phyloP scores from a whole-genome alignment of 2,888 invertebrate genomes.

The Ceratothoa steindachneri region DNA sequence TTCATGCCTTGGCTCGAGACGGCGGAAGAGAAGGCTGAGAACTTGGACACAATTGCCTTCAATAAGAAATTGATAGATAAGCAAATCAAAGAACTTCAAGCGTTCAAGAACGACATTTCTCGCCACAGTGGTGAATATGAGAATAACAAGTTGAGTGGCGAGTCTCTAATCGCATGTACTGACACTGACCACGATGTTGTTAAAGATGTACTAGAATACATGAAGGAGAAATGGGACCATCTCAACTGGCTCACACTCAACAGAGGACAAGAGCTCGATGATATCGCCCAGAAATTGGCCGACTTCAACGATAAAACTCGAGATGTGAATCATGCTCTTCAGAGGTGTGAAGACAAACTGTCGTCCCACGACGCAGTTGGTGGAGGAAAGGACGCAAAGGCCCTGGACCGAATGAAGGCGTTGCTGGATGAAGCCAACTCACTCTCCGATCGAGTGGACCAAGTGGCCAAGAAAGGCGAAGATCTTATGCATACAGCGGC shows the following conservation, averaged over 20 bases:
- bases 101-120: constrained; percentile 87
- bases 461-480: constrained; percentile 66
- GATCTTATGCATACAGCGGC: constrained; percentile 73
- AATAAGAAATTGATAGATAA: constrained; percentile 81
- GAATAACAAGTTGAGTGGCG: constrained; percentile 77
- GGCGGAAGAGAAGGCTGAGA: constrained; percentile 76
- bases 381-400: constrained; percentile 71
- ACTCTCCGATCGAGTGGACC: constrained; percentile 68
- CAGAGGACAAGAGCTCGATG: constrained; percentile 74
- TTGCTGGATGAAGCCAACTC: constrained; percentile 71
- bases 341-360: constrained; percentile 81
- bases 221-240: constrained; percentile 85
- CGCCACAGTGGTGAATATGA: constrained; percentile 91
- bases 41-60: constrained; percentile 69
- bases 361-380: constrained; percentile 69
- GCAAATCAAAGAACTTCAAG: constrained; percentile 79
- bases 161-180: constrained; percentile 79
- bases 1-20: constrained; percentile 84
- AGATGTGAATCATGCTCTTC: constrained; percentile 76
- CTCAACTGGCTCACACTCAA: constrained; percentile 77
- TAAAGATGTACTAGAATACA: constrained; percentile 70
- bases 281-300: constrained; percentile 63
- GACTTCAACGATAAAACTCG: constrained; percentile 80
- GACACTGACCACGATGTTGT: constrained; percentile 88
- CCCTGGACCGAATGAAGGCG: constrained; percentile 76